Base-by-base conservation (phyloP, 2,888 invertebrate species). In the Netelia virgata region DNA sequence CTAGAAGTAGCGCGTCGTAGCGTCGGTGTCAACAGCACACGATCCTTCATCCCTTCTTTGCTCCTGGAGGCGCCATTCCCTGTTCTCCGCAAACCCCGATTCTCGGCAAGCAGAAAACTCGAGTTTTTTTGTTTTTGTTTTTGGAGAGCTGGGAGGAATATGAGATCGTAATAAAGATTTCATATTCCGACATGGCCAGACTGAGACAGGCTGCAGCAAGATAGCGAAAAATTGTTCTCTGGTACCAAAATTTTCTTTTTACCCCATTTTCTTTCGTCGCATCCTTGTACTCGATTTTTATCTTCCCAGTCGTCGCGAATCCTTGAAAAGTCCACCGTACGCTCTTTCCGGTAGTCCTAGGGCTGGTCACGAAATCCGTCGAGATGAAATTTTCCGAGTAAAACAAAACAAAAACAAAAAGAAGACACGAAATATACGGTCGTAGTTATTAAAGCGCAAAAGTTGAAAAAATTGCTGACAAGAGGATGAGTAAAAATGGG, bases 91-190 rank as follows among this genome's bases (percentile, higher is more conserved):
- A 16, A 53, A 16, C 28, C 11, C 50, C 18, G 20, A 53, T 14
- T 23, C 43, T 23, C 16, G 20, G n/a, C 36, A 36, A 16, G 57
- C 18, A 47, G 41, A 59, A 55, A 59, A 16, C 70, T 64, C 72
- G 70, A 64, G 64, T n/a, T 70, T 61, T 20, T n/a, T 70, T n/a
- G n/a, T n/a, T n/a, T n/a, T n/a, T n/a, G n/a, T n/a, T n/a, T 61
- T 20, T 14, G 23, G 57, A 66, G 50, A 41, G 11, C 36, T 50
- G 20, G 23, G 18, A 57, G 61, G 63, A 69, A 53, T 2, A 63
- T 70, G 28, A 23, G 66, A 28, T 18, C 83, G 84, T 87, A 91
- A 91, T 90, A 91, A 91, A 91, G 90, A 91, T 91, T 90, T 88
- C 88, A 88, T 90, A 36, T 91, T 90, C 88, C 85, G 85, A 84